Evolutionary conservation across 2,797 vertebrate genomes (phyloP), one percentile per base, ranked within the genome.

Genomic region (Siniperca undulata): DNA sequence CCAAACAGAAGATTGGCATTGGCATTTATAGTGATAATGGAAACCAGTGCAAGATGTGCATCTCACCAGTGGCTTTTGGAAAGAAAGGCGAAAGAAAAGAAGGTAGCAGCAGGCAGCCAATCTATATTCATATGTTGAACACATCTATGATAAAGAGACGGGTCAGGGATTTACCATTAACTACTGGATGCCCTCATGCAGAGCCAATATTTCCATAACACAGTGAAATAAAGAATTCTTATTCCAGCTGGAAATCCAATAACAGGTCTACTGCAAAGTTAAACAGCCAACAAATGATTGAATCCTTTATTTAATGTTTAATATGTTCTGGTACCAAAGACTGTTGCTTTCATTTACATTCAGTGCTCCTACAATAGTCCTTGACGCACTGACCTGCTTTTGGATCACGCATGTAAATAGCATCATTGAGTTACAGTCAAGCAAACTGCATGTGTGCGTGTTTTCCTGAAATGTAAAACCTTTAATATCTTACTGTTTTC

Each of bases 21-120:
- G 89, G 85, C 89, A 87, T 93, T 93, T 89, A 91, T 72, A 17
- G 58, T 72, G 86, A 88, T 89, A 90, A 91, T 92, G 83, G 83
- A 89, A 93, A 91, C 61, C 89, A 84, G 89, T 85, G 81, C 83
- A 88, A 80, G 71, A 62, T 61, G 69, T 69, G 73, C 83, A 83
- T 84, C 88, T 80, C 77, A 74, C 78, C 79, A 62, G 78, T 48
- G 72, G 82, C 73, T 78, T 65, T 74, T 34, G 53, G 76, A 84
- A 40, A 40, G 52, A 80, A 69, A 81, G 59, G 67, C 42, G 8
- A 58, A 50, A 77, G 65, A 76, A 88, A 77, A 73, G 66, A 80
- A 78, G 64, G 59, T 50, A 78, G 69, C 82, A 79, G 82, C 86
- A 66, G 86, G 82, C 64, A 77, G 65, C 70, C 82, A 77, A 80